Evolutionary conservation across 2,113 vertebrate species (phyloP).

Genomic region (Salvator merianae): DNA sequence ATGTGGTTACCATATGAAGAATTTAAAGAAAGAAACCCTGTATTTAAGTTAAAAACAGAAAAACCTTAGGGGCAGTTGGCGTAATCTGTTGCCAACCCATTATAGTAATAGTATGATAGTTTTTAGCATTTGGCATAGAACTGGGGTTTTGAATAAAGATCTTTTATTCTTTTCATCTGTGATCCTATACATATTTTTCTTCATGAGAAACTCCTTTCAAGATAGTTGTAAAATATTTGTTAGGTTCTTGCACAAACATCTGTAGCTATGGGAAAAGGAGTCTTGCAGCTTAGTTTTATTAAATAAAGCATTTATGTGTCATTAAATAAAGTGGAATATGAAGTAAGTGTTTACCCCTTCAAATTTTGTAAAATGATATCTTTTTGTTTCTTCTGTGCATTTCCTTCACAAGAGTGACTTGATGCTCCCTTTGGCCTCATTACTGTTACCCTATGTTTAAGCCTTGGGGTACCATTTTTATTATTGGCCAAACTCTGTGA

Average conservation of each 20-base stretch:
- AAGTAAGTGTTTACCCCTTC: not conserved
- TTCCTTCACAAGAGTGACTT: not conserved
- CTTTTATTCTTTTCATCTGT: not conserved
- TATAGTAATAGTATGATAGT: conserved; percentile 27
- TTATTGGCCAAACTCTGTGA: not conserved
- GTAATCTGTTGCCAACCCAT: not conserved
- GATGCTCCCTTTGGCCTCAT: not conserved
- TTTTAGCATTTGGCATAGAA: conserved; percentile 27
- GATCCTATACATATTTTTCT: not conserved
- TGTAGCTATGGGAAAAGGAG: not conserved
- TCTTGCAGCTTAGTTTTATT: not conserved
- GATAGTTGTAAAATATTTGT: not conserved
- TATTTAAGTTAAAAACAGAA: conserved; percentile 32
- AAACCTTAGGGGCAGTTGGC: not conserved
- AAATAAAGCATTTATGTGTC: not conserved
- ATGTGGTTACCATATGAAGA: conserved; percentile 18
- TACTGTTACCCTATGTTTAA: not conserved
- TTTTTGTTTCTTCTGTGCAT: not conserved
- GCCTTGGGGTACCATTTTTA: not conserved
- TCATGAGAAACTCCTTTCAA: not conserved
- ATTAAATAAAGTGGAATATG: not conserved
- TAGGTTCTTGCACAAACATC: not conserved
- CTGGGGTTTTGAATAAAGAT: not conserved
- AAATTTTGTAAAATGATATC: not conserved
- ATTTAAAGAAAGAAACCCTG: conserved; percentile 18